phyloP scores from a whole-genome alignment of 2,113 vertebrate genomes.

The Lepus americanus region DNA sequence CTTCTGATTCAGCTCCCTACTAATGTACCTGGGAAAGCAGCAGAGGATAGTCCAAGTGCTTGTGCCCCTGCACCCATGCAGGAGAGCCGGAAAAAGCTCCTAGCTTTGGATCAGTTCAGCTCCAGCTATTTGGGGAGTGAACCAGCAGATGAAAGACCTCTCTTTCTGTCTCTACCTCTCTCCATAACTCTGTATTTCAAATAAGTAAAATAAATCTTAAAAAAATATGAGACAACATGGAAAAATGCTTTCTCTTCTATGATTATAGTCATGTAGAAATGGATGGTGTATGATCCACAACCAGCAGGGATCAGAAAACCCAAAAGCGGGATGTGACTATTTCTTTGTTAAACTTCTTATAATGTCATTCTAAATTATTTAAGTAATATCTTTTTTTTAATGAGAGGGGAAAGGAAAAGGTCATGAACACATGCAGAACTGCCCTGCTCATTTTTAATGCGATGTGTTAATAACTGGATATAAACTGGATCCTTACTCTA shows the following conservation, averaged over 20 bases:
- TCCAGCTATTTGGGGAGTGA: too few relatives aligned
- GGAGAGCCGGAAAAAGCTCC: too few relatives aligned
- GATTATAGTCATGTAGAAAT: not conserved
- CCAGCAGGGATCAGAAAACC: not conserved
- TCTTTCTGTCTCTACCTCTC: too few relatives aligned
- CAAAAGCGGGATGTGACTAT: not conserved
- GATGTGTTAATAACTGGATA: not conserved
- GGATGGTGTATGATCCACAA: not conserved
- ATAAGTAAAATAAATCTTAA: too few relatives aligned
- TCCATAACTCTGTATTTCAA: too few relatives aligned
- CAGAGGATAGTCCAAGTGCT: too few relatives aligned
- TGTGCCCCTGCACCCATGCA: too few relatives aligned
- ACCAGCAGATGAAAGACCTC: too few relatives aligned
- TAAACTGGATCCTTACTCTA: not conserved
- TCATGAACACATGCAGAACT: not conserved
- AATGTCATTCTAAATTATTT: not conserved
- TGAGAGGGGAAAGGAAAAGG: not conserved
- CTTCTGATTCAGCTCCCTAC: too few relatives aligned
- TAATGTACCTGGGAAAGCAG: too few relatives aligned
- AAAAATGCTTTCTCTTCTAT: not conserved
- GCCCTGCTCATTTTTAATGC: not conserved
- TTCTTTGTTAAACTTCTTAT: not conserved
- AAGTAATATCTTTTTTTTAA: not conserved
- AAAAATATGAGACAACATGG: not conserved
- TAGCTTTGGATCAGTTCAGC: too few relatives aligned